Evolutionary conservation across 2,888 invertebrate species (phyloP), one percentile per base, ranked within the genome.

Genomic region (Epinotia bilunana): DNA sequence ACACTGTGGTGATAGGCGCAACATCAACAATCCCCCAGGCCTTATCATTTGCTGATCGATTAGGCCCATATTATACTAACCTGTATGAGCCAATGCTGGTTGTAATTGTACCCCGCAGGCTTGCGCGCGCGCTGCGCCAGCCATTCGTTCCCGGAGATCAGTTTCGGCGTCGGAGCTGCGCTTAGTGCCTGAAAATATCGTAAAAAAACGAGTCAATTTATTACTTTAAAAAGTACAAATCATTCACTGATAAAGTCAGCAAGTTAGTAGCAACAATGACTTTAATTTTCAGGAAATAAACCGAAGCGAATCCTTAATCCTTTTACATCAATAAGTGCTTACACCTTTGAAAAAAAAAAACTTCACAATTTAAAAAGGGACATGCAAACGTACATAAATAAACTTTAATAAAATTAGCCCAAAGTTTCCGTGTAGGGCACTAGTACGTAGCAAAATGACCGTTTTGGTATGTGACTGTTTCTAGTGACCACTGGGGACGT

Each of bases 71-170:
- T 16, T 23, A n/a, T 13, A 57, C 20, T 53, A 71, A 96, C 97
- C 94, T 97, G 97, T 86, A 98, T 96, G n/a, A 99, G 94, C 98
- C 98, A 98, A 87, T 99, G 98, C 82, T 98, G 97, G 83, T 95
- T 95, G 83, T 97, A 96, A 84, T 96, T 96, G 81, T 95, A 96
- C 81, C 95, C 95, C 23, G 94, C 90, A 0, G 95, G 95, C 83
- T 95, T 96, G 76, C 95, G 94, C 74, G 95, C 94, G 82, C 96
- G 95, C 63, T 96, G 94, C 84, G 96, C 96, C 82, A 97, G 95
- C 96, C 97, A 97, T 77, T 96, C 96, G 71, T 96, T 94, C 78
- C 94, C 95, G 46, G 95, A 95, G 77, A 97, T 96, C 85, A 97
- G 95, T 83, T 97, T 95, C 23, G 96, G 96, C 76, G 97, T 96